A percentile compares a stretch with the other conserved stretches of the same genome.
These are phyloP conservation scores for Muscina levida DNA, from an alignment of 2,888 invertebrate genomes.

Conservation along the genomic window DNA sequence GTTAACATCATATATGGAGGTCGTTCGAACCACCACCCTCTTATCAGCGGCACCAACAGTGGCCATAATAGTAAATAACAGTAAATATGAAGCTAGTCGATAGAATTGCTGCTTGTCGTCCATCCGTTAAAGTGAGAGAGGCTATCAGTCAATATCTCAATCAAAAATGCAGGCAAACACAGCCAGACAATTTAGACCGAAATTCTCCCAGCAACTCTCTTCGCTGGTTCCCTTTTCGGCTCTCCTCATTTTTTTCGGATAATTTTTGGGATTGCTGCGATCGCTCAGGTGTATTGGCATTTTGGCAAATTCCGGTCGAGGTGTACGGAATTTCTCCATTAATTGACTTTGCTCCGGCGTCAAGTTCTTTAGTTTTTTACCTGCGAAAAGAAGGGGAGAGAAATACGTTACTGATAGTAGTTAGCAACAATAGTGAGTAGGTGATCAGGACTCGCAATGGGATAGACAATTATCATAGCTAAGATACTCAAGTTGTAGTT, in stretches of 20 bases:
- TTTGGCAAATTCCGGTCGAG: constrained; percentile 78
- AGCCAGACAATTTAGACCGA: constrained; percentile 78
- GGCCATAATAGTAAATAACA: neutral
- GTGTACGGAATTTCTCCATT: constrained; percentile 77
- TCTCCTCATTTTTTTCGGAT: constrained; percentile 79
- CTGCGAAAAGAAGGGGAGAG: constrained; percentile 57
- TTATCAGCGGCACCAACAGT: neutral
- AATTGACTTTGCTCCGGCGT: constrained; percentile 78
- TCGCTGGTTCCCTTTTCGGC: constrained; percentile 74
- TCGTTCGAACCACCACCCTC: neutral
- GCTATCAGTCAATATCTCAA: constrained; percentile 69
- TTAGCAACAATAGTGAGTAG: no score
- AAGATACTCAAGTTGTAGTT: no score
- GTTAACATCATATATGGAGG: no score
- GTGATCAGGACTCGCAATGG: no score
- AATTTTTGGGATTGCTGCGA: constrained; percentile 79
- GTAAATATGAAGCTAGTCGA: neutral
- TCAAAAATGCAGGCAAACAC: constrained; percentile 80
- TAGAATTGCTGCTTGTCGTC: neutral
- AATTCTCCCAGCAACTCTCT: constrained; percentile 78
- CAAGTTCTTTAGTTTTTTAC: constrained; percentile 77
- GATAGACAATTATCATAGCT: no score
- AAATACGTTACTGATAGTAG: no score
- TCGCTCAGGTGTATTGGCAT: constrained; percentile 80
- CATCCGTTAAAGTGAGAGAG: neutral